phyloP scores from a whole-genome alignment of 2,797 vertebrate species.

The Merluccius polli region DNA sequence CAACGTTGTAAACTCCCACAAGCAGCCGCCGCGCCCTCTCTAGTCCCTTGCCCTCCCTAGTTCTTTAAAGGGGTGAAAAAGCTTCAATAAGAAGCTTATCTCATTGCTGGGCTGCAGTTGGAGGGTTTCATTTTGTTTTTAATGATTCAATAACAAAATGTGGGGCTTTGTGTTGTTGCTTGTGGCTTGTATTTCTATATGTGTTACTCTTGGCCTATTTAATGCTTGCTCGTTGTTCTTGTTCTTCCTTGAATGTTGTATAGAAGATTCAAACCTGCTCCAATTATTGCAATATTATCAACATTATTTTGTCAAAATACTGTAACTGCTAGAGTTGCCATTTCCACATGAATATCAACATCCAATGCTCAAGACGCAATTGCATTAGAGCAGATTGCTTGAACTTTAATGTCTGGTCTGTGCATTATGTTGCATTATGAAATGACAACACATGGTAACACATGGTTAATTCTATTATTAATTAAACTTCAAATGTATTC shows the following conservation, averaged over 20 bases:
- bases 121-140: neutral
- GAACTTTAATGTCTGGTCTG: neutral
- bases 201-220: neutral
- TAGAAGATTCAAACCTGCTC: neutral
- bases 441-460: too few species aligned
- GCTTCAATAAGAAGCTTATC: conserved; percentile 45
- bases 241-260: neutral
- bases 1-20: too few species aligned
- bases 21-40: too few species aligned
- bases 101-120: neutral
- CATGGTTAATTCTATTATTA: too few species aligned
- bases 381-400: neutral
- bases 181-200: too few species aligned
- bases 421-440: neutral
- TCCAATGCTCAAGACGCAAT: neutral
- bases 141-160: too few species aligned
- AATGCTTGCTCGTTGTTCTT: neutral
- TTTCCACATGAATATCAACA: neutral
- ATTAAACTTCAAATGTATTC: neutral
- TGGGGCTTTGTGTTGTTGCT: too few species aligned
- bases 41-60: too few species aligned
- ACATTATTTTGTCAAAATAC: neutral
- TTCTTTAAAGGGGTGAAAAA: conserved; percentile 20
- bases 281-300: neutral
- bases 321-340: neutral